Evolutionary conservation across 2,888 invertebrate species (phyloP).

Genomic region (Agonopterix subpropinquella): DNA sequence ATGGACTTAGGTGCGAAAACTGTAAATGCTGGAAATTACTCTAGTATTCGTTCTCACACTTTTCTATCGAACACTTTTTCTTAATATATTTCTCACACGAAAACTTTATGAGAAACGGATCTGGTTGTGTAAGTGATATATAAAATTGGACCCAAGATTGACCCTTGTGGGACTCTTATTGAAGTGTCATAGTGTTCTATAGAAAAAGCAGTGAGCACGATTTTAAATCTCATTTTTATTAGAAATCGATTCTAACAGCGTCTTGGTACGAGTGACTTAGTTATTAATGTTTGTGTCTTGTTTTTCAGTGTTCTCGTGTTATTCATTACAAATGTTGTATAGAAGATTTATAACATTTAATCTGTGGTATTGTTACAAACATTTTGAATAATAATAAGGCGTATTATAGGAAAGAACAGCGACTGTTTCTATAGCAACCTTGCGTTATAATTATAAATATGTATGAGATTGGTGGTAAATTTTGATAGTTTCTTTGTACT

Average conservation of each 20-base stretch:
- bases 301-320: constrained; percentile 25
- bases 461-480: too few species aligned
- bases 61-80: constrained; percentile 26
- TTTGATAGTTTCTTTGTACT: too few species aligned
- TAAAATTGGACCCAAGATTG: constrained; percentile 10
- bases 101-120: background rate
- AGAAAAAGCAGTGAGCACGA: constrained; percentile 42
- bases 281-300: constrained; percentile 46
- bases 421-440: too few species aligned
- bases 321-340: constrained; percentile 14
- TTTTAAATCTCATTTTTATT: constrained; percentile 31
- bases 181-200: constrained; percentile 13
- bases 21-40: constrained; percentile 62
- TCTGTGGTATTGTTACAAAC: constrained; percentile 2
- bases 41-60: constrained; percentile 21
- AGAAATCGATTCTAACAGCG: constrained; percentile 62
- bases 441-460: too few species aligned
- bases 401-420: too few species aligned
- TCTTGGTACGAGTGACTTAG: constrained; percentile 72
- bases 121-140: constrained; percentile 2
- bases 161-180: constrained; percentile 15
- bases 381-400: too few species aligned
- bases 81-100: background rate
- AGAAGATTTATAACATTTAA: constrained; percentile 4
- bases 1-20: constrained; percentile 63